Evolutionary conservation across 2,113 vertebrate genomes (phyloP).

Genomic region (Pituophis catenifer): DNA sequence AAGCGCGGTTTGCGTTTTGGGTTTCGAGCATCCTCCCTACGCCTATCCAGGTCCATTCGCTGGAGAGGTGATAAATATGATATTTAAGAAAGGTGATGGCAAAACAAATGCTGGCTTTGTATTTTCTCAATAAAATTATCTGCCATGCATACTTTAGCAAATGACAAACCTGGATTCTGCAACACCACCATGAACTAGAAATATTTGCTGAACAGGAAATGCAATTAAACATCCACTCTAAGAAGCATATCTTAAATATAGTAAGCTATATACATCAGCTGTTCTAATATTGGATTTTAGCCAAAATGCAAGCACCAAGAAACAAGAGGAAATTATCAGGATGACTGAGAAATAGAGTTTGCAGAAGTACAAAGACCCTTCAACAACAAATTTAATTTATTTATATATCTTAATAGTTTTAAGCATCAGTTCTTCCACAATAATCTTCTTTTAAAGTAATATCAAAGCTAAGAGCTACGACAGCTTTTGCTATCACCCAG

Average conservation of each 20-base stretch:
- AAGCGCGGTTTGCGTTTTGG: constrained; percentile 91
- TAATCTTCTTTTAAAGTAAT: not conserved
- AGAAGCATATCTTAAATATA: not conserved
- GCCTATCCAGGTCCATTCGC: constrained; percentile 96
- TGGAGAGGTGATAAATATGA: constrained; percentile 38
- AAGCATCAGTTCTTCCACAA: not conserved
- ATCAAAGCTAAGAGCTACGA: not conserved
- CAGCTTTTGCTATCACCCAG: not conserved
- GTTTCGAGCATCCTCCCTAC: constrained; percentile 93
- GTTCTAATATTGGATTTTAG: not conserved
- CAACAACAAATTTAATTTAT: not conserved
- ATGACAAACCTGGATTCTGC: not conserved
- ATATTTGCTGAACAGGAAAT: not conserved
- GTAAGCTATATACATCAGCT: not conserved
- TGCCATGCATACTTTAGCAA: not conserved
- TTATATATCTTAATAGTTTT: not conserved
- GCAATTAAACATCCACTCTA: not conserved
- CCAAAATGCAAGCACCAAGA: not conserved
- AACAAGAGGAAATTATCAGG: not conserved
- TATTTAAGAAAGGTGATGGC: constrained; percentile 5
- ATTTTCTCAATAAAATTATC: not conserved
- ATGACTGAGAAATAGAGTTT: not conserved
- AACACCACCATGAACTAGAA: not conserved
- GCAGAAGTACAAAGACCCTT: not conserved
- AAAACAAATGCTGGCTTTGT: not conserved